These are phyloP conservation scores for Drosophila merina DNA, from an alignment of 2,888 invertebrate genomes.

Conservation along the genomic window DNA sequence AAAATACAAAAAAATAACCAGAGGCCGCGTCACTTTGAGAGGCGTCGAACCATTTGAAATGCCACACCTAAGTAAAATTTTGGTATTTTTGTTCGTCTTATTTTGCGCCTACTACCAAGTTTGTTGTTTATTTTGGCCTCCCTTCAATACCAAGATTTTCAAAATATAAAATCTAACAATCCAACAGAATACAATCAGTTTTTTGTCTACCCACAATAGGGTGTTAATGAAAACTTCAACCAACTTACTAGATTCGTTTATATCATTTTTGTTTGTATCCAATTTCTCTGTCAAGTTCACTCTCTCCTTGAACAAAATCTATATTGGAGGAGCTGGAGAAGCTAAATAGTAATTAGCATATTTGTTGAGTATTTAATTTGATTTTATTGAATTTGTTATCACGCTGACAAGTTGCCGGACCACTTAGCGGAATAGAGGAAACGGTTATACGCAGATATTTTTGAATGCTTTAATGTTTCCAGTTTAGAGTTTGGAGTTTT, in stretches of 20 bases:
- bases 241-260: background rate
- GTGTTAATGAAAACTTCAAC: background rate
- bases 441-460: slow-evolving; percentile 42
- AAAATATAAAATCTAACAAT: slow-evolving; percentile 38
- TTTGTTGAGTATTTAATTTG: slow-evolving; percentile 77
- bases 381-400: slow-evolving; percentile 76
- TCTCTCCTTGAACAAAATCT: background rate
- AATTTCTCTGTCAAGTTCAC: slow-evolving; percentile 55
- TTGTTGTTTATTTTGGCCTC: slow-evolving; percentile 46
- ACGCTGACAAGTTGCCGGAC: slow-evolving; percentile 72
- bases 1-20: slow-evolving; percentile 40
- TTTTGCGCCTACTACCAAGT: slow-evolving; percentile 75
- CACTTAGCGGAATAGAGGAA: slow-evolving; percentile 60
- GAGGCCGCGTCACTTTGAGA: slow-evolving; percentile 52
- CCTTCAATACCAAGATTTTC: slow-evolving; percentile 6
- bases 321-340: slow-evolving; percentile 8
- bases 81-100: slow-evolving; percentile 38
- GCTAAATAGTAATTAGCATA: slow-evolving; percentile 64
- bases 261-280: slow-evolving; percentile 24
- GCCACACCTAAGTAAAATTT: slow-evolving; percentile 78
- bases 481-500: slow-evolving; percentile 43
- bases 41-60: slow-evolving; percentile 79
- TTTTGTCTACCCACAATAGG: background rate
- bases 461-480: slow-evolving; percentile 47
- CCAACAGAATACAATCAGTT: background rate